Conservation (phyloP, 2,888 invertebrate genomes). For the Digitonthophagus gazella region DNA sequence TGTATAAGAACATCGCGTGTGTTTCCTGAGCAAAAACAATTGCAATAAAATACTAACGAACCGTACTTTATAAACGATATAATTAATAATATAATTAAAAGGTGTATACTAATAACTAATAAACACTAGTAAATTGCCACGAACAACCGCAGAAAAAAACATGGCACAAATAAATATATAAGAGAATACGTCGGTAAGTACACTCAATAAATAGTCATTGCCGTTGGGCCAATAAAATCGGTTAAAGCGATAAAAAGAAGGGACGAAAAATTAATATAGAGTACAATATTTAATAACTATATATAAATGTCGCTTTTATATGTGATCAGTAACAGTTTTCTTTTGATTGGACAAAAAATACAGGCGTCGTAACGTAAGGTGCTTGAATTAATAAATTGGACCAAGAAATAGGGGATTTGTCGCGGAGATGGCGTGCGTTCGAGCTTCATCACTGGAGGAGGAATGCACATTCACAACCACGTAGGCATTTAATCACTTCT, state of each 20-base stretch:
- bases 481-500: constrained; percentile 16
- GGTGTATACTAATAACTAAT: constrained; percentile 26
- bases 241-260: constrained; percentile 9
- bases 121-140: constrained; percentile 30
- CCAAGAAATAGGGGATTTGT: not conserved
- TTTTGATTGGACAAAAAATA: constrained; percentile 18
- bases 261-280: constrained; percentile 15
- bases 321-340: constrained; percentile 10
- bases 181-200: constrained; percentile 28
- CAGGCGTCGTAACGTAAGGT: constrained; percentile 10
- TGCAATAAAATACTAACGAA: constrained; percentile 40
- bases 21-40: constrained; percentile 49
- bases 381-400: not conserved
- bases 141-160: constrained; percentile 23
- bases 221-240: constrained; percentile 20
- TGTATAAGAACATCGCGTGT: constrained; percentile 37
- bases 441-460: constrained; percentile 29
- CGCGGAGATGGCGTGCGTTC: not conserved
- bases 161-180: constrained; percentile 38
- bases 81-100: constrained; percentile 28
- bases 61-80: constrained; percentile 23
- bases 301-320: constrained; percentile 4
- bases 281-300: constrained; percentile 19
- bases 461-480: constrained; percentile 38
- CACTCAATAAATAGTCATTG: constrained; percentile 24